Conservation (phyloP, 2,113 vertebrate genomes). For the Gymnarchus niloticus region DNA sequence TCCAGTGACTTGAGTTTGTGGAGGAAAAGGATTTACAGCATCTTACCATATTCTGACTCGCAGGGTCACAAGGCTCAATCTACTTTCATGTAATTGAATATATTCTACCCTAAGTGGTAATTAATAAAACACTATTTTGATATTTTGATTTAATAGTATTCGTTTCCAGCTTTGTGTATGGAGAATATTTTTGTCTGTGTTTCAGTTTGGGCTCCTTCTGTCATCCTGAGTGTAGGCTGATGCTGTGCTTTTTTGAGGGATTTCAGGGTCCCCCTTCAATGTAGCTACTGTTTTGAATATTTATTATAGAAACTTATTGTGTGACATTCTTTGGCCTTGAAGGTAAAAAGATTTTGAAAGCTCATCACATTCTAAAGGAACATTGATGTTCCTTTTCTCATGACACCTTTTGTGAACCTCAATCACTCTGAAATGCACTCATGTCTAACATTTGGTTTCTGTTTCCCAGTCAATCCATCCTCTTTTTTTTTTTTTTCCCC, state of each 20-base stretch:
- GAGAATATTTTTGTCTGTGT: conserved; percentile 45
- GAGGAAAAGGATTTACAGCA: conserved; percentile 18
- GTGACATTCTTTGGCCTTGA: background rate
- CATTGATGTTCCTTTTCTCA: too few species aligned
- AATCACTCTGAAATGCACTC: background rate
- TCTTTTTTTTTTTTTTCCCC: too few species aligned
- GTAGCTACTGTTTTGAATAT: background rate
- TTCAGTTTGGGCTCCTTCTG: background rate
- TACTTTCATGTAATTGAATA: conserved; percentile 75
- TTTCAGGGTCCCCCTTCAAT: conserved; percentile 2
- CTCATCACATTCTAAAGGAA: too few species aligned
- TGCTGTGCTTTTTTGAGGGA: background rate
- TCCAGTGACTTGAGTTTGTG: conserved; percentile 27
- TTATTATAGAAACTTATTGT: background rate
- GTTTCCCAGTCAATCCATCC: background rate
- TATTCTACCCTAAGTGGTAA: conserved; percentile 66
- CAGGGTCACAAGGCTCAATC: conserved; percentile 58
- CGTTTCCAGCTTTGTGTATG: background rate
- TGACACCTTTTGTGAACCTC: too few species aligned
- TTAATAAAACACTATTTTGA: conserved; percentile 86
- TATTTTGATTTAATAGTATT: conserved; percentile 63
- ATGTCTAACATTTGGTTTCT: background rate
- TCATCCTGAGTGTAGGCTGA: background rate
- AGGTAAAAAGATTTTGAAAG: background rate
- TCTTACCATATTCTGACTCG: conserved; percentile 48